Conservation (phyloP, 2,888 invertebrate genomes). For the Spodoptera picta region DNA sequence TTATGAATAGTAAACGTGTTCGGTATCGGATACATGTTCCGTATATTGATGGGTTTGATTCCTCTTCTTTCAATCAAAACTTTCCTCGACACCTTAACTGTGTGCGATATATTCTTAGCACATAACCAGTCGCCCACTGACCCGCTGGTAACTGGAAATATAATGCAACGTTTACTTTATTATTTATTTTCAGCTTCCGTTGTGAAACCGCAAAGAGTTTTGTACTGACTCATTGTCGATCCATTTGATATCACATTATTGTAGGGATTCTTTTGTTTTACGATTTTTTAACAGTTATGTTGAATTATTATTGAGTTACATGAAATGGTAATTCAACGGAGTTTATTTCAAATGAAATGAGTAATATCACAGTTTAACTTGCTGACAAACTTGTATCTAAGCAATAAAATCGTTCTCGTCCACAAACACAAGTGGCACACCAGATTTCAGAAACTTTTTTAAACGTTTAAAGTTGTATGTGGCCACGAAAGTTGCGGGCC, state of each 20-base stretch:
- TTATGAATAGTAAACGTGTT: slow-evolving; percentile 45
- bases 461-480: slow-evolving; percentile 44
- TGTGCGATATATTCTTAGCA: slow-evolving; percentile 25
- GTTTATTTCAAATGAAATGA: too few relatives aligned
- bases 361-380: neutral
- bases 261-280: neutral
- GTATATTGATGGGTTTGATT: slow-evolving; percentile 63
- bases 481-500: slow-evolving; percentile 48
- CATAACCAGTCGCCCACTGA: slow-evolving; percentile 17
- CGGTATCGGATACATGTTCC: slow-evolving; percentile 60
- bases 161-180: slow-evolving; percentile 30
- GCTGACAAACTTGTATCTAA: slow-evolving; percentile 6
- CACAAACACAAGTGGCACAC: slow-evolving; percentile 30
- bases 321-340: too few relatives aligned
- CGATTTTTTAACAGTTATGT: too few relatives aligned
- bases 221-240: slow-evolving; percentile 28
- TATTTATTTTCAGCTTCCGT: slow-evolving; percentile 46
- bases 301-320: neutral
- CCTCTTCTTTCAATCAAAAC: slow-evolving; percentile 63
- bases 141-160: slow-evolving; percentile 22
- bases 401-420: slow-evolving; percentile 13
- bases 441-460: slow-evolving; percentile 44
- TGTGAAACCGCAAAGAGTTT: slow-evolving; percentile 38
- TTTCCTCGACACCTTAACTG: slow-evolving; percentile 30
- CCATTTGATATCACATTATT: slow-evolving; percentile 18